Base-by-base conservation (phyloP, 2,888 invertebrate genomes). In the Mayetiola destructor region DNA sequence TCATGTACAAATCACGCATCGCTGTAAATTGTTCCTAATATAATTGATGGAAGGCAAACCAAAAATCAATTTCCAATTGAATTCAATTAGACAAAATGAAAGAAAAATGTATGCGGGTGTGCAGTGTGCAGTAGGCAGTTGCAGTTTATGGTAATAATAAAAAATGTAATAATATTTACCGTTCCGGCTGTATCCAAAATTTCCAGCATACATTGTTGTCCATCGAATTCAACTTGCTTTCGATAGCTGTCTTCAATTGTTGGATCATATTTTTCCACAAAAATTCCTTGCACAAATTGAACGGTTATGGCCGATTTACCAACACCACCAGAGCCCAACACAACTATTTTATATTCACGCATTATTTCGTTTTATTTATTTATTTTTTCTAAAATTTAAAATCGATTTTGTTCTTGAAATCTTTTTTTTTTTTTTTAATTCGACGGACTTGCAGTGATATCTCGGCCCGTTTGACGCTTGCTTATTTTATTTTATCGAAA, bases 1-100 rank as follows among this genome's bases (percentile, higher is more conserved):
- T 99, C 97, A 99, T 99, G 75, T 99, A 99, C 68, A 99, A 80
- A 79, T 99, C 99, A 70, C 99, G 82, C 99, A 99, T 99, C 64
- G 99, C 97, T 66, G 99, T 99, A 76, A 99, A 99, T 85, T 99
- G 99, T 80, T 99, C 99, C 82, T 82, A 67, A 59, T 16, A n/a
- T 14, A 16, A 6, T 8, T 30, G 16, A 32, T 18, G 64, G n/a
- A n/a, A n/a, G 21, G 53, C 30, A 23, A 53, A 40, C 27, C 40
- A 18, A 40, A 30, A 14, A 14, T 16, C 29, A 29, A 52, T 18
- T n/a, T 42, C 29, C 29, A 16, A 16, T 39, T n/a, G n/a, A n/a
- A n/a, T n/a, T n/a, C n/a, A n/a, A n/a, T n/a, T n/a, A n/a, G n/a
- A n/a, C n/a, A n/a, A n/a, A n/a, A n/a, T n/a, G n/a, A n/a, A n/a